Evolutionary conservation across 2,797 vertebrate species (phyloP).

Genomic region (Labeo calbasu): DNA sequence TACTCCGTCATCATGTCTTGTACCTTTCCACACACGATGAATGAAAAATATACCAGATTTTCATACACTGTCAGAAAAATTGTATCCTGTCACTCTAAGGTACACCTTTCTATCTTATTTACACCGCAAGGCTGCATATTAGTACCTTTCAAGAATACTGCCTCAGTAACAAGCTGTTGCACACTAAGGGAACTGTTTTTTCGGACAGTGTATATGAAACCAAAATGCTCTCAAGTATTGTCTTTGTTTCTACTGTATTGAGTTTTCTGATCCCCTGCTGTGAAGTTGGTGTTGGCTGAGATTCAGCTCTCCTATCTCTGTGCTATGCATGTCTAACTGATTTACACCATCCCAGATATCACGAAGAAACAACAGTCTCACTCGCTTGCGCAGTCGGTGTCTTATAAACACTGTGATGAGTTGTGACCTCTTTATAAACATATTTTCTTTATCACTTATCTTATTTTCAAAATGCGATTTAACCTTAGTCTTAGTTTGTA

Average conservation of each 20-base stretch:
- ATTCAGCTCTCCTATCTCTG: slow-evolving; percentile 58
- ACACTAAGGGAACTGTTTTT: background rate
- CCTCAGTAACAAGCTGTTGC: slow-evolving; percentile 1
- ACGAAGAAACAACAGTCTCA: slow-evolving; percentile 31
- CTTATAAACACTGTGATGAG: slow-evolving; percentile 29
- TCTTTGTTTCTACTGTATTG: slow-evolving; percentile 44
- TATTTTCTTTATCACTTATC: slow-evolving; percentile 16
- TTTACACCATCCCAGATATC: slow-evolving; percentile 50
- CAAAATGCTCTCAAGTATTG: background rate
- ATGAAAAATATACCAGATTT: slow-evolving; percentile 53
- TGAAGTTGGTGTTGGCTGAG: slow-evolving; percentile 65
- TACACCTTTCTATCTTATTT: background rate
- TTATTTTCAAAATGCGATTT: slow-evolving; percentile 21
- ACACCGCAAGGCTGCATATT: background rate
- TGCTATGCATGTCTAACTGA: slow-evolving; percentile 51
- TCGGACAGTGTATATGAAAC: background rate
- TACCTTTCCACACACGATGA: slow-evolving; percentile 53
- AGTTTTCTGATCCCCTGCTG: slow-evolving; percentile 60
- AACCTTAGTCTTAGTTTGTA: background rate
- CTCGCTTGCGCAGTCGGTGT: background rate
- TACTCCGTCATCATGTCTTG: background rate
- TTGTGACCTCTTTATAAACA: background rate
- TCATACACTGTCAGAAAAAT: background rate
- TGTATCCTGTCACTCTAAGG: background rate
- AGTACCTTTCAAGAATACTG: background rate